phyloP scores from a whole-genome alignment of 2,797 vertebrate genomes.

The Poecilia picta region DNA sequence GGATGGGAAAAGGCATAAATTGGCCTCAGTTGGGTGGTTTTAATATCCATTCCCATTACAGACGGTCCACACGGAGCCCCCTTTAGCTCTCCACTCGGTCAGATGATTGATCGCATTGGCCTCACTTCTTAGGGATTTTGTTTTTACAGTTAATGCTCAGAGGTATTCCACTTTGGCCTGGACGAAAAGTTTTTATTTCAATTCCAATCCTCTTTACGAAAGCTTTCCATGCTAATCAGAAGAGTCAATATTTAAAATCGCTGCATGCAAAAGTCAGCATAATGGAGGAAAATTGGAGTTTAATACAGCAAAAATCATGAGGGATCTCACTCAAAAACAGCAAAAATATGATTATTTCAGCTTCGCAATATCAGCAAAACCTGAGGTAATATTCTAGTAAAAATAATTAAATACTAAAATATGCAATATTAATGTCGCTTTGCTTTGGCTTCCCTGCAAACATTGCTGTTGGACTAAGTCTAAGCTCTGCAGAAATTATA shows the following conservation, averaged over 20 bases:
- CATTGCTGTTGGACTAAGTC: background rate
- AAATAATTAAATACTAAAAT: background rate
- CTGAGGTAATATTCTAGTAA: background rate
- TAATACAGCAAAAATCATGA: constrained; percentile 8
- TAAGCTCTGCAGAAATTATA: background rate
- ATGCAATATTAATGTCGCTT: background rate
- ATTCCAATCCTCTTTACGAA: constrained; percentile 58
- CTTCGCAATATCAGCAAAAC: background rate
- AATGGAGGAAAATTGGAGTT: constrained; percentile 31
- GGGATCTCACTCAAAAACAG: constrained; percentile 15
- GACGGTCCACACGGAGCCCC: constrained; percentile 49
- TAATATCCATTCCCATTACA: constrained; percentile 75
- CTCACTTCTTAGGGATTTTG: constrained; percentile 47
- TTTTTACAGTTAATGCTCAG: constrained; percentile 57
- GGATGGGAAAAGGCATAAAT: constrained; percentile 75
- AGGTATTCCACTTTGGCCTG: constrained; percentile 61
- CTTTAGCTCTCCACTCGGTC: constrained; percentile 61
- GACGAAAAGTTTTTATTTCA: constrained; percentile 32
- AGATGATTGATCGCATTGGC: constrained; percentile 67
- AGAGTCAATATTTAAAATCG: constrained; percentile 58
- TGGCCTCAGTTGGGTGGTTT: constrained; percentile 75
- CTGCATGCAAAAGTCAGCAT: constrained; percentile 47
- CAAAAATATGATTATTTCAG: background rate
- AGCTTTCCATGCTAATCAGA: constrained; percentile 65
- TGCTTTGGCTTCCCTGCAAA: background rate